phyloP scores from a whole-genome alignment of 2,113 vertebrate species.

The Rhineura floridana region DNA sequence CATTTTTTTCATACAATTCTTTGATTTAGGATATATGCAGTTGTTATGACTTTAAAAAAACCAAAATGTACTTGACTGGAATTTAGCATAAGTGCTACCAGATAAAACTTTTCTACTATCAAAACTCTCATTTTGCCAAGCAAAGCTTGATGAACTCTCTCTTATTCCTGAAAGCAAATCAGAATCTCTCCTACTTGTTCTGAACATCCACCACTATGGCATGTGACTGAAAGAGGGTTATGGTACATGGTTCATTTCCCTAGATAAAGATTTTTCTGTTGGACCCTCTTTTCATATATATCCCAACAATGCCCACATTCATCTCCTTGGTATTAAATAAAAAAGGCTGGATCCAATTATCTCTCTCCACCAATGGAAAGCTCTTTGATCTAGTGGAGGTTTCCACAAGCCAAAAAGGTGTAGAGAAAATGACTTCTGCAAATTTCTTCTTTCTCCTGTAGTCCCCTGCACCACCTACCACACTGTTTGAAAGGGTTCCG shows the following conservation, averaged over 20 bases:
- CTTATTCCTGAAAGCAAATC: neutral
- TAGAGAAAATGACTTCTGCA: too few relatives aligned
- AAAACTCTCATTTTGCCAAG: neutral
- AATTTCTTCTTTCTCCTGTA: too few relatives aligned
- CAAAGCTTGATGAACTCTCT: neutral
- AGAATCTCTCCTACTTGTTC: neutral
- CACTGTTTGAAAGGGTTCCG: too few relatives aligned
- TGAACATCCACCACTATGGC: too few relatives aligned
- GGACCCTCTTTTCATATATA: neutral
- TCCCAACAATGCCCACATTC: neutral
- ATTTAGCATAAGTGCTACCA: neutral
- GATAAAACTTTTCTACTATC: neutral
- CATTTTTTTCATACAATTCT: too few relatives aligned
- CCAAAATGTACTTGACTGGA: neutral
- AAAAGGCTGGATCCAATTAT: too few relatives aligned
- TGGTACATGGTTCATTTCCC: neutral
- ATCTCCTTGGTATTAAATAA: neutral
- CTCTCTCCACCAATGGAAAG: too few relatives aligned
- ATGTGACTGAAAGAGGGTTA: neutral
- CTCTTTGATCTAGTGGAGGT: too few relatives aligned
- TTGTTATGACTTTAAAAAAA: neutral
- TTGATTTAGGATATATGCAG: too few relatives aligned
- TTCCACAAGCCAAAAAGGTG: too few relatives aligned
- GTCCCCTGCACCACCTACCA: too few relatives aligned
- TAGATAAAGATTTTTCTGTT: neutral